These are phyloP conservation scores for Simalia tracyae DNA, from an alignment of 2,797 vertebrate species.

Conservation along the genomic window DNA sequence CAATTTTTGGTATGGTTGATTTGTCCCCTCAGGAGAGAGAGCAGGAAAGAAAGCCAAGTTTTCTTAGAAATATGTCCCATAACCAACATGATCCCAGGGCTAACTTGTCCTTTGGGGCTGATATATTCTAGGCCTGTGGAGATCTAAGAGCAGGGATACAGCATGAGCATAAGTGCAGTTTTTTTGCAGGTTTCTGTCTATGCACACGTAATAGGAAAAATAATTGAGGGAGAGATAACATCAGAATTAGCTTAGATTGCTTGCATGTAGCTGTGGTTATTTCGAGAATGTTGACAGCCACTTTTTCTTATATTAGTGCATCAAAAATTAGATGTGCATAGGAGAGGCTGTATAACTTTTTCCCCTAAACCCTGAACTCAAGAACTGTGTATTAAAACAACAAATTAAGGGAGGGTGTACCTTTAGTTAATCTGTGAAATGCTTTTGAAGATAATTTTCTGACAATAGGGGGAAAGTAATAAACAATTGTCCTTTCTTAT, in stretches of 20 bases:
- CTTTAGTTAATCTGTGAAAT: constrained; percentile 50
- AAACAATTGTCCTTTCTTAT: constrained; percentile 62
- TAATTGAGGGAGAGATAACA: background rate
- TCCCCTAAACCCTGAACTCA: background rate
- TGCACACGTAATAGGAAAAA: background rate
- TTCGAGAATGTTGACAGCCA: background rate
- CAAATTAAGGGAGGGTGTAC: background rate
- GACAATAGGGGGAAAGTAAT: constrained; percentile 64
- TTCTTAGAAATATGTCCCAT: background rate
- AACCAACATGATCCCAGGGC: background rate
- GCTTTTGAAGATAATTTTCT: constrained; percentile 66
- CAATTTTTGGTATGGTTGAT: background rate
- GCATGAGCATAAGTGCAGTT: background rate
- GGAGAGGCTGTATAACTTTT: background rate
- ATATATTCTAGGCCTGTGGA: background rate
- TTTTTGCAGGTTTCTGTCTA: background rate
- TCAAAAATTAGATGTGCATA: background rate
- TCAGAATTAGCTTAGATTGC: background rate
- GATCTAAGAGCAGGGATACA: background rate
- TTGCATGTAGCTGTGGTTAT: background rate
- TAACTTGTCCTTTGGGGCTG: background rate
- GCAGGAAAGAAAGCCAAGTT: background rate
- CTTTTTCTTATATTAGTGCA: background rate
- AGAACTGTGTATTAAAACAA: background rate
- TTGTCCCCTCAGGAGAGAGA: background rate